Percentiles rank a stretch among this genome's conserved stretches.
Evolutionary conservation across 2,113 vertebrate species (phyloP).

Genomic region (Dipodomys merriami): DNA sequence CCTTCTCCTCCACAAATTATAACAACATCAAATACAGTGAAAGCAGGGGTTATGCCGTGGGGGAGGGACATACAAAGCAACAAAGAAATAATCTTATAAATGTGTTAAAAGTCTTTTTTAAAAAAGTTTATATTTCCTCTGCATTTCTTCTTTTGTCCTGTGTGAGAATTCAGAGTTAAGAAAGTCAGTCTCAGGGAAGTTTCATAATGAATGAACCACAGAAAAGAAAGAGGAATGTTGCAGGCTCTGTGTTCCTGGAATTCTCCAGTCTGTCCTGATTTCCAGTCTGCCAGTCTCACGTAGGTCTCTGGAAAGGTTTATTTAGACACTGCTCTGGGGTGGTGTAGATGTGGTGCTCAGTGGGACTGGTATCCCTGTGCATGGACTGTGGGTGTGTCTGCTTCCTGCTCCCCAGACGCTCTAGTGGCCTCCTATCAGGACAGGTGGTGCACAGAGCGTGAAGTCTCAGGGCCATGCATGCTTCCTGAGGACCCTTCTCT

Average conservation of each 20-base stretch:
- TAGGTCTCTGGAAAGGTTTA: background rate
- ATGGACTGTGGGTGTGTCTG: background rate
- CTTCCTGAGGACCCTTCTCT: background rate
- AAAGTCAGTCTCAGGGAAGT: conserved; percentile 28
- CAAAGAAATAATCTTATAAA: too few species aligned
- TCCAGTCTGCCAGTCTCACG: background rate
- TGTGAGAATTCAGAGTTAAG: conserved; percentile 29
- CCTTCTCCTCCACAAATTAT: too few species aligned
- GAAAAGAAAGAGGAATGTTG: background rate
- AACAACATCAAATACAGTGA: too few species aligned
- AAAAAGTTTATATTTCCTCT: conserved; percentile 21
- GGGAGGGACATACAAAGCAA: too few species aligned
- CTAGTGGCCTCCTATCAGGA: too few species aligned
- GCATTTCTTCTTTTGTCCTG: background rate
- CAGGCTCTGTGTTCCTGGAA: background rate
- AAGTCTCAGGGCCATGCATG: rapidly evolving
- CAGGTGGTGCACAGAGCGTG: background rate
- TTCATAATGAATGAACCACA: background rate
- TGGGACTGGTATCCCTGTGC: background rate
- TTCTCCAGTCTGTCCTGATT: background rate
- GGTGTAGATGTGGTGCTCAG: too few species aligned
- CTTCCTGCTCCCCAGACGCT: rapidly evolving
- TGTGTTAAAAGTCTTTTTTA: too few species aligned
- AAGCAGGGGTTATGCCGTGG: too few species aligned
- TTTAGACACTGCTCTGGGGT: background rate